These are phyloP conservation scores for Boulengeromyrus knoepffleri DNA, from an alignment of 2,113 vertebrate genomes.

Conservation along the genomic window DNA sequence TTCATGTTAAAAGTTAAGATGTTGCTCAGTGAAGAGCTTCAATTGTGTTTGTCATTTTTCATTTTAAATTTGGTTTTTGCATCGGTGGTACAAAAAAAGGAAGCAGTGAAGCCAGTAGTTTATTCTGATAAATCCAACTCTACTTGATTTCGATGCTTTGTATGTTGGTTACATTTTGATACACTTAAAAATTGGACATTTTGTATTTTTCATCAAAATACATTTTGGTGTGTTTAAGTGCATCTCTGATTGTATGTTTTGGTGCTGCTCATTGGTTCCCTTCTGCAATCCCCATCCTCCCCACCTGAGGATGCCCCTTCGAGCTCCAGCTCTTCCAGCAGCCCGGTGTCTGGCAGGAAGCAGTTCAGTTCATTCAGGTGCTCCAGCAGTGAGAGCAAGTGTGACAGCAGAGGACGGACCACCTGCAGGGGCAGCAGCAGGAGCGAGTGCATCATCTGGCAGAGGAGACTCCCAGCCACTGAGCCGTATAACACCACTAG, in stretches of 20 bases:
- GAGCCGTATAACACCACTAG: constrained; percentile 65
- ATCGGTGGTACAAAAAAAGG: neutral
- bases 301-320: constrained; percentile 40
- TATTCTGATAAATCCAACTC: neutral
- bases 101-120: too few species aligned
- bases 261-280: neutral
- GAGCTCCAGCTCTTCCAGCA: constrained; percentile 60
- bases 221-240: neutral
- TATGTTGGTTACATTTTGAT: neutral
- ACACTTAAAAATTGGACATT: neutral
- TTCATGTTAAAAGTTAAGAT: neutral
- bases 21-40: neutral
- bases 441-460: constrained; percentile 68
- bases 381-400: constrained; percentile 61
- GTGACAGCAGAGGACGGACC: constrained; percentile 60
- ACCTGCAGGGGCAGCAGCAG: constrained; percentile 61
- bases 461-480: constrained; percentile 64
- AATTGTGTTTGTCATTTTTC: neutral
- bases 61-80: neutral
- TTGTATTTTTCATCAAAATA: neutral
- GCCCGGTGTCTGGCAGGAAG: constrained; percentile 55
- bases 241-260: neutral
- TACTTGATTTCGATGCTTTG: too few species aligned
- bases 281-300: neutral
- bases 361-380: constrained; percentile 63